Evolutionary conservation across 2,888 invertebrate genomes (phyloP).

Genomic region (Aporophyla nigra): DNA sequence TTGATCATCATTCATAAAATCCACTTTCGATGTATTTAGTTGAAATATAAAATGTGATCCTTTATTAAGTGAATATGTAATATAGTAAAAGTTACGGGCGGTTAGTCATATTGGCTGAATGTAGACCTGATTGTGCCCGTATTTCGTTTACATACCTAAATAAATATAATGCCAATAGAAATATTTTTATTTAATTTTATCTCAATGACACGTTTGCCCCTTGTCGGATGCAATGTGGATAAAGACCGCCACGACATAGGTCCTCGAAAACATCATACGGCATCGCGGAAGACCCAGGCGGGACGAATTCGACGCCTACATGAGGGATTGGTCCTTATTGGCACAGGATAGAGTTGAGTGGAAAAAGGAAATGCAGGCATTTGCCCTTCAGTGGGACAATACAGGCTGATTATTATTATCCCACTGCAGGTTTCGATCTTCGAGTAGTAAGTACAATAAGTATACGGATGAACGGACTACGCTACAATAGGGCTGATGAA

Average conservation of each 20-base stretch:
- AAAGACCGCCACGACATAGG: no score
- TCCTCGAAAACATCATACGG: no score
- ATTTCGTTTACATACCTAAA: slow-evolving; percentile 83
- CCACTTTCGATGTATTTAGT: slow-evolving; percentile 73
- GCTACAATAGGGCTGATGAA: neutral
- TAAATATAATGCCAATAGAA: slow-evolving; percentile 83
- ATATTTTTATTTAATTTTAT: slow-evolving; percentile 40
- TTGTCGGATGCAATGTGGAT: no score
- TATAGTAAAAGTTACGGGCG: slow-evolving; percentile 67
- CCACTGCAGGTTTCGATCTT: neutral
- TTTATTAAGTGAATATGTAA: slow-evolving; percentile 68
- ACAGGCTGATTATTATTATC: no score
- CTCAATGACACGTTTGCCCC: no score
- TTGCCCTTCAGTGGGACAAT: no score
- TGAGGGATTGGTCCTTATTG: no score
- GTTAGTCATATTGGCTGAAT: slow-evolving; percentile 80
- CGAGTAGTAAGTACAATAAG: neutral
- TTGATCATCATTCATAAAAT: slow-evolving; percentile 50
- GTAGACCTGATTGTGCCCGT: slow-evolving; percentile 74
- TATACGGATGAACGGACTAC: neutral
- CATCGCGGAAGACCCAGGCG: no score
- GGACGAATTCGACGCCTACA: no score
- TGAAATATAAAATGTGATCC: slow-evolving; percentile 74
- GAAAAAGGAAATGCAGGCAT: no score
- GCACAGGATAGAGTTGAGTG: no score